Base-by-base conservation (phyloP, 2,888 invertebrate genomes). In the Artemia sinica region DNA sequence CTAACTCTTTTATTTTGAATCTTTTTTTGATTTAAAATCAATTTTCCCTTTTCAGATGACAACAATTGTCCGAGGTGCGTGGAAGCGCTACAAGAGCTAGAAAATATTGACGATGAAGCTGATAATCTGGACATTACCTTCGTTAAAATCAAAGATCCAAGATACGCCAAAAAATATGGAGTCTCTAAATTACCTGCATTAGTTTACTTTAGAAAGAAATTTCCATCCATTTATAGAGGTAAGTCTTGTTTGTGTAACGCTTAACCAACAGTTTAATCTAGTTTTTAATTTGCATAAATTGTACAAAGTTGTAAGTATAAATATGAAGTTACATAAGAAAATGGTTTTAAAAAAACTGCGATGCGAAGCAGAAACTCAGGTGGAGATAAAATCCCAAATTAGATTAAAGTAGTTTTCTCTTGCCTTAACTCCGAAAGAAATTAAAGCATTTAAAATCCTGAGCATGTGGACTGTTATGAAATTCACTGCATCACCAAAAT, bases 101-200 rank as follows among this genome's bases (percentile, higher is more conserved):
- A 95, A 77, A 90, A 89, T 74, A 94, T 95, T 74, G 95, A 96
- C 76, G 90, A 91, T 74, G 94, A 95, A 79, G 91, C 91, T 0
- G 92, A 93, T 76, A 91, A 91, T 78, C 82, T 94, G 75, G 92
- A 93, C 75, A 92, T 94, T 72, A 91, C 91, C 2, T 92, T 94
- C 77, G 92, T 93, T 0, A 92, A 93, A 79, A 92, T 94, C 87
- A 86, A 89, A 70, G 93, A 93, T 77, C 84, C 89, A 0, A 83
- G 91, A 63, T 93, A 92, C 77, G 93, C 93, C 13, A 84, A 90
- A 69, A 93, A 92, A 79, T 93, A 93, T 89, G 93, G 93, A 41
- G 91, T 93, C 14, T 90, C 88, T 1, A 89, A 90, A 77, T 80
- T 93, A 71, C 93, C 93, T 12, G 88, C 92, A 2, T 86, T 93